Percentiles rank a stretch among this genome's conserved stretches.
These are phyloP conservation scores for Colostygia pectinataria DNA, from an alignment of 2,888 invertebrate species.

Conservation along the genomic window DNA sequence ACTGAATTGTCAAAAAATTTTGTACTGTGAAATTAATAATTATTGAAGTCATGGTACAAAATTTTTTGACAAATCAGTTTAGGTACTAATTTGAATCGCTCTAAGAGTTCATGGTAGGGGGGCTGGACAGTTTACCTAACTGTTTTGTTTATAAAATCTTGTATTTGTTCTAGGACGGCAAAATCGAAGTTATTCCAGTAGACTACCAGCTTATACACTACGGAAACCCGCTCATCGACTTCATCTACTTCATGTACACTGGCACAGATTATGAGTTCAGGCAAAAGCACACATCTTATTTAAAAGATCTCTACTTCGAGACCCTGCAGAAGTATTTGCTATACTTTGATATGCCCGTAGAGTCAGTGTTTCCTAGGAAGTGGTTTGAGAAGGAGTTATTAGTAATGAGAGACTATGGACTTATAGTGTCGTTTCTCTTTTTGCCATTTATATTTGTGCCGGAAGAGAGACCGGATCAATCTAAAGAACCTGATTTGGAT, in stretches of 20 bases:
- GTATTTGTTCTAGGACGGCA: slow-evolving; percentile 38
- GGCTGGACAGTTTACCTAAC: too few relatives aligned
- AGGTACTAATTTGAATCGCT: too few relatives aligned
- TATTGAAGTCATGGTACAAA: too few relatives aligned
- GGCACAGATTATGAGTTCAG: slow-evolving; percentile 37
- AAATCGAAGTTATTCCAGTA: slow-evolving; percentile 42
- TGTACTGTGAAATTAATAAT: too few relatives aligned
- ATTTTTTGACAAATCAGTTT: too few relatives aligned
- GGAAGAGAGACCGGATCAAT: slow-evolving; percentile 40
- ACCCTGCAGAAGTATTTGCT: slow-evolving; percentile 24
- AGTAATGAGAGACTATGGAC: slow-evolving; percentile 44
- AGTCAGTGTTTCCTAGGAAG: slow-evolving; percentile 41
- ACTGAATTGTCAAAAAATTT: too few relatives aligned
- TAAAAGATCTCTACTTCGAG: slow-evolving; percentile 38
- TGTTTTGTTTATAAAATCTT: too few relatives aligned
- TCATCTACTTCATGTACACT: slow-evolving; percentile 31
- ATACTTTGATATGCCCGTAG: slow-evolving; percentile 45
- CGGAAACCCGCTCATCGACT: slow-evolving; percentile 36
- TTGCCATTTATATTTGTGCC: slow-evolving; percentile 41
- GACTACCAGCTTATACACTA: slow-evolving; percentile 45
- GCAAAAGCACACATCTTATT: slow-evolving; percentile 37
- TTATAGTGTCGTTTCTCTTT: slow-evolving; percentile 36
- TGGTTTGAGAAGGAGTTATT: slow-evolving; percentile 45
- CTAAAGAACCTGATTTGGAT: slow-evolving; percentile 35
- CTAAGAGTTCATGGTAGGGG: too few relatives aligned